Base-by-base conservation (phyloP, 2,797 vertebrate species). In the Sebastes diploproa region DNA sequence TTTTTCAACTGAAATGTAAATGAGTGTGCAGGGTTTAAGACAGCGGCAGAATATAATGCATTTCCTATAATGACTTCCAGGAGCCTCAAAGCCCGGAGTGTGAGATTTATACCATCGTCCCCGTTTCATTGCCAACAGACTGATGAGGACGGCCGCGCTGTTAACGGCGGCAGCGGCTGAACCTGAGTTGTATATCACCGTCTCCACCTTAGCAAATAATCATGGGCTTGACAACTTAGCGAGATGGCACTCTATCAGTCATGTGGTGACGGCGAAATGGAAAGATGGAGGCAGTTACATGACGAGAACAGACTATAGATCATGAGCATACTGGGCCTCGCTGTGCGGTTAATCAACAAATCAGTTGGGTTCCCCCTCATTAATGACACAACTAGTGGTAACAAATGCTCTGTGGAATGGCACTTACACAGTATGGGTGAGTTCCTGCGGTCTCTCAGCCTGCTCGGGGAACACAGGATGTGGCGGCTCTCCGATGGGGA, bases 391-490 rank as follows among this genome's bases (percentile, higher is more conserved):
- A 22, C 65, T 1, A 12, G 70, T 1, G 59, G 74, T 13, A 60
- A 73, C 25, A 22, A 50, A 82, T 34, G 68, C 18, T 25, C 12
- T 6, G 64, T 7, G 14, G 9, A 36, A 16, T 2, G 62, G 67
- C 29, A 97, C 98, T 98, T 95, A 99, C 98, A 98, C 96, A 7
- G 97, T 96, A 38, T 98, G 97, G 34, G 97, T 95, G 81, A 97
- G 96, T 63, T 99, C 98, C 76, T 97, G 97, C 1, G 98, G 97
- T 89, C 98, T 96, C 83, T 99, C 98, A 0, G 98, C 97, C 91
- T 97, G 97, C 94, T 99, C 98, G 0, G 98, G 98, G 88, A 98
- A 99, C 64, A 99, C 92, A 1, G 98, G 98, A 78, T 98, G 98
- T 0, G 97, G 97, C 0, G 97, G 96, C 30, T 99, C 98, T 89